These are phyloP conservation scores for Catocala sponsa DNA, from an alignment of 2,888 invertebrate species.

Conservation along the genomic window DNA sequence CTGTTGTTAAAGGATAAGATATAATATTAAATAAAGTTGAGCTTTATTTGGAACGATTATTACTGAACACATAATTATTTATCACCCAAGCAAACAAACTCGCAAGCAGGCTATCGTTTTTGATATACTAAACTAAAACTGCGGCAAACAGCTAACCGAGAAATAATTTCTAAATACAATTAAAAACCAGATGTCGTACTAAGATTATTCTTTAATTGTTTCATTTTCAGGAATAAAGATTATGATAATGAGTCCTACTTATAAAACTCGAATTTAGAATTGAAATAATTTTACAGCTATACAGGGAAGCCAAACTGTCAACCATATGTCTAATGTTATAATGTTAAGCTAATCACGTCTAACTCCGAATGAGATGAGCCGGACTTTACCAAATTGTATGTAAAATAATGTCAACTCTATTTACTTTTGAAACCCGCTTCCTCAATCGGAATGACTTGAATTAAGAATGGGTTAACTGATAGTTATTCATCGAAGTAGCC, in stretches of 20 bases:
- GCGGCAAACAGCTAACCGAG: no score
- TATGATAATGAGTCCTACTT: constrained; percentile 27
- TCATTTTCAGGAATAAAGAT: constrained; percentile 18
- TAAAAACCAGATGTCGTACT: no score
- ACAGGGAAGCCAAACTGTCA: constrained; percentile 19
- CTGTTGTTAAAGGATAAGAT: no score
- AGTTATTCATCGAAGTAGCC: no score
- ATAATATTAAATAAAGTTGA: no score
- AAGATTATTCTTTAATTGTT: constrained; percentile 5
- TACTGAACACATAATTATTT: no score
- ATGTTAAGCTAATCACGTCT: constrained; percentile 38
- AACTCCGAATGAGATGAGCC: neutral
- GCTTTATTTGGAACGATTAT: no score
- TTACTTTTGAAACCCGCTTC: constrained; percentile 7
- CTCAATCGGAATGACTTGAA: constrained; percentile 2
- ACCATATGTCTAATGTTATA: constrained; percentile 18
- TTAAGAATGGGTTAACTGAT: neutral
- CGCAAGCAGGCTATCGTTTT: no score
- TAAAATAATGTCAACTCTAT: constrained; percentile 11
- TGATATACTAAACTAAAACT: no score
- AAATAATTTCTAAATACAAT: no score
- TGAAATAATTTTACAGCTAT: constrained; percentile 24
- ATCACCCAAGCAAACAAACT: no score
- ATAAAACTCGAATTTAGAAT: constrained; percentile 30
- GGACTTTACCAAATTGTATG: constrained; percentile 14